A percentile compares a stretch with the other conserved stretches of the same genome.
Conservation (phyloP, 2,888 invertebrate genomes). For the Ceraclea dissimilis region DNA sequence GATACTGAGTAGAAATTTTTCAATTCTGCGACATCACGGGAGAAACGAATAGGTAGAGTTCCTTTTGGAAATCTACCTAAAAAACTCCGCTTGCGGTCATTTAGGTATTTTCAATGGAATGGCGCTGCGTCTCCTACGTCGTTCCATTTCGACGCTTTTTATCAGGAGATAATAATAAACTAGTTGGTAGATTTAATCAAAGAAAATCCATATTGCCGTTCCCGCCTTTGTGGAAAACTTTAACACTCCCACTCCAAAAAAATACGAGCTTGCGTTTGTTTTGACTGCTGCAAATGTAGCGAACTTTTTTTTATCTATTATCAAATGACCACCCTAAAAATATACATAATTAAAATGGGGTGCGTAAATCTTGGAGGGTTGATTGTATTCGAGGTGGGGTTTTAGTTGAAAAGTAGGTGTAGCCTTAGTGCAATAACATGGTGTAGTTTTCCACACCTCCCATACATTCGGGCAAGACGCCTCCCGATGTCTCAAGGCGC, state of each 20-base stretch:
- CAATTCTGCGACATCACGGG: too few species aligned
- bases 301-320: too few species aligned
- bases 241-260: too few species aligned
- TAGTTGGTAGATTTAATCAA: neutral
- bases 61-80: too few species aligned
- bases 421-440: neutral
- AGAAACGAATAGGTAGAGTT: too few species aligned
- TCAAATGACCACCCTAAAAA: too few species aligned
- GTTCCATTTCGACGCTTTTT: slow-evolving; percentile 10
- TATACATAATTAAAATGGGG: too few species aligned
- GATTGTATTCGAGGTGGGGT: neutral
- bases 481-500: slow-evolving; percentile 13
- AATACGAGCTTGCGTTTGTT: too few species aligned
- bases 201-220: too few species aligned
- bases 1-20: too few species aligned
- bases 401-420: neutral
- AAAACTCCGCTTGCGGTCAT: slow-evolving; percentile 60
- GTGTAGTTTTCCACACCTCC: slow-evolving; percentile 10
- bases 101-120: slow-evolving; percentile 49
- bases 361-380: neutral
- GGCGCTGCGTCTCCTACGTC: slow-evolving; percentile 8
- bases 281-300: too few species aligned
- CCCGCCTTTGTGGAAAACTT: too few species aligned
- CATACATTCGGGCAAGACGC: slow-evolving; percentile 4
- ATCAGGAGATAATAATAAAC: slow-evolving; percentile 10